Base-by-base conservation (phyloP, 2,113 vertebrate genomes). In the Indri indri region DNA sequence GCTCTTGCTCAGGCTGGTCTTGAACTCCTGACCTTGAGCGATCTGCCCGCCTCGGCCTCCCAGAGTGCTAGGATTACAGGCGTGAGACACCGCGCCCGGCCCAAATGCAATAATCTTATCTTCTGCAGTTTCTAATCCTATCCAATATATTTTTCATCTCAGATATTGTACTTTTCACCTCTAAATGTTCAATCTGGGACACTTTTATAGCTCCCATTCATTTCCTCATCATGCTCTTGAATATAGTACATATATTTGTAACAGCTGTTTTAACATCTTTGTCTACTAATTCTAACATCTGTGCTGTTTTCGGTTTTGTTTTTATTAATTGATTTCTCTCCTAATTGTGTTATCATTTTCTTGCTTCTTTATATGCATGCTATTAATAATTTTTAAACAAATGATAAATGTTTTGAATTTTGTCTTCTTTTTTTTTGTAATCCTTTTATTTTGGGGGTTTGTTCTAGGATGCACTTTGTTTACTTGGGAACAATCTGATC, bases 281-380 rank as follows among this genome's bases (percentile, higher is more conserved):
- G 73, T 86, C 93, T 89, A 90, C 80, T 81, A 81, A 87, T 87
- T 95, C 66, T 85, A 95, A 96, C 86, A 93, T 87, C 86, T 95
- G 81, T 82, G 59, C 59, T n/a, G 61, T 57, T 87, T 70, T 83
- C 54, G 32, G 84, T 79, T 95, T 84, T 63, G 37, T 63, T 96
- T 91, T 71, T 73, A 92, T 73, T 84, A n/a, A 74, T 81, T 65
- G 57, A 61, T 73, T 86, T 88, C 73, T 57, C 45, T 85, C 63
- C 63, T 70, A 25, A 87, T 95, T 95, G 80, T 61, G 74, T 80
- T 79, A 82, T 68, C 20, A 68, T 76, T 86, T 93, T 82, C 42
- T 83, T 66, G 47, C 63, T 66, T 92, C 86, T 87, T 90, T 63
- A 82, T 34, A 95, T 81, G n/a, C 74, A 86, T 70, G 61, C 11